Base-by-base conservation (phyloP, 1,140 invertebrate species). In the Saccostrea cuccullata region DNA sequence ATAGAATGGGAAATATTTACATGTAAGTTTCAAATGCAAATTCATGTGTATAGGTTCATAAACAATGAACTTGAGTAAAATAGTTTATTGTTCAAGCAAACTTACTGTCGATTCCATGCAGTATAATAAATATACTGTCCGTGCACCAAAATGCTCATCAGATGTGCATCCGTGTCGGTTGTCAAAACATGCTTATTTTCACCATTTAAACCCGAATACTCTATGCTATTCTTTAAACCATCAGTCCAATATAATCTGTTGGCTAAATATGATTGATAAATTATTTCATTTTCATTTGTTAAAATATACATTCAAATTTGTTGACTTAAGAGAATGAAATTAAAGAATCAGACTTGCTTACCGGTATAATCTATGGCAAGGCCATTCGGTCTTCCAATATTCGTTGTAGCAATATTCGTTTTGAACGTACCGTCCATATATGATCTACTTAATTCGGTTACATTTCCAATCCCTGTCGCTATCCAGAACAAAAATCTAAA, bases 401-500 rank as follows among this genome's bases (percentile, higher is more conserved):
- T 30, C 15, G 20, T 58, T 20, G 2, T 58, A 17, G 84, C 56
- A 4, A 56, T 60, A 15, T 17, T 20, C 9, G 15, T 58, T 85
- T n/a, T 85, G 1, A 26, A 56, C 17, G 56, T 60, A 8, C 84
- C 84, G 17, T 85, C 84, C 84, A 85, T 85, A 55, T n/a, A n/a
- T 13, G 84, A 55, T 36, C 56, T 58, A 11, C 84, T 20, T 23
- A 85, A 64, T 36, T 60, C 30, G 9, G 84, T 17, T 23, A 12
- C 30, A 26, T 56, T 36, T 11, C 55, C 84, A 85, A n/a, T n/a
- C n/a, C n/a, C n/a, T n/a, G n/a, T n/a, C n/a, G n/a, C n/a, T n/a
- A 56, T 60, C 84, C 84, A 85, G 30, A 60, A 85, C 58, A 85
- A 55, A 17, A 60, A 58, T 17, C 84, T 85, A 56, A 83, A 4